A percentile compares a stretch with the other conserved stretches of the same genome.
These are phyloP conservation scores for Maconellicoccus hirsutus DNA, from an alignment of 1,140 invertebrate genomes.

Conservation along the genomic window DNA sequence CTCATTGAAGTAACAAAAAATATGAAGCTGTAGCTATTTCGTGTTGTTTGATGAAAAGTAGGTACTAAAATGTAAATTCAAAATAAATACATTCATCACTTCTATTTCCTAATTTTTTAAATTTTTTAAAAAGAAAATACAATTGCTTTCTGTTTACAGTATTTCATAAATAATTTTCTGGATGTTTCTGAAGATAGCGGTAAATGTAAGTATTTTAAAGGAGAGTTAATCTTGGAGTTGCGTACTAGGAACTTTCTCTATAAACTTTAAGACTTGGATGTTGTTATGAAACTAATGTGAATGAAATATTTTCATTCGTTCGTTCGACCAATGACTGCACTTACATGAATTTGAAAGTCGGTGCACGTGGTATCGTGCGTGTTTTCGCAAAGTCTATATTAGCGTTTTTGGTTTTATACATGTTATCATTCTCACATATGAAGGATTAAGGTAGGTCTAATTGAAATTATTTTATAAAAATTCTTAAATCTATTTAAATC, in stretches of 20 bases:
- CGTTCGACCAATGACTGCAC: not conserved
- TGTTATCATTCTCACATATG: not conserved
- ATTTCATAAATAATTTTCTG: not conserved
- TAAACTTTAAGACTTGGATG: not conserved
- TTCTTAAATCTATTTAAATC: no score
- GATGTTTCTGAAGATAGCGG: not conserved
- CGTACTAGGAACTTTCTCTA: not conserved
- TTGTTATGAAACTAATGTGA: not conserved
- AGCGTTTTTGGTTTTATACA: not conserved
- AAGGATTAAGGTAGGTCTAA: not conserved
- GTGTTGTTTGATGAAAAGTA: no score
- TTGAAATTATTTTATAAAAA: not conserved
- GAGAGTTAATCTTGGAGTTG: not conserved
- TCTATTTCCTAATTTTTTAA: no score
- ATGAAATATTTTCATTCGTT: not conserved
- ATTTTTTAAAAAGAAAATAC: no score
- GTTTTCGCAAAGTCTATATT: not conserved
- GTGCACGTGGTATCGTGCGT: slow-evolving; percentile 6
- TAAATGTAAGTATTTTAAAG: not conserved
- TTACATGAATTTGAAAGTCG: not conserved
- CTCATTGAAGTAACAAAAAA: no score
- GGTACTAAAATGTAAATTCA: no score
- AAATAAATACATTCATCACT: no score
- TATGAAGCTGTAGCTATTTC: no score
- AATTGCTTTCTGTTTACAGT: not conserved